Percentiles rank a stretch among this genome's conserved stretches.
Conservation (phyloP, 2,113 vertebrate genomes). For the Notiomystis cincta region DNA sequence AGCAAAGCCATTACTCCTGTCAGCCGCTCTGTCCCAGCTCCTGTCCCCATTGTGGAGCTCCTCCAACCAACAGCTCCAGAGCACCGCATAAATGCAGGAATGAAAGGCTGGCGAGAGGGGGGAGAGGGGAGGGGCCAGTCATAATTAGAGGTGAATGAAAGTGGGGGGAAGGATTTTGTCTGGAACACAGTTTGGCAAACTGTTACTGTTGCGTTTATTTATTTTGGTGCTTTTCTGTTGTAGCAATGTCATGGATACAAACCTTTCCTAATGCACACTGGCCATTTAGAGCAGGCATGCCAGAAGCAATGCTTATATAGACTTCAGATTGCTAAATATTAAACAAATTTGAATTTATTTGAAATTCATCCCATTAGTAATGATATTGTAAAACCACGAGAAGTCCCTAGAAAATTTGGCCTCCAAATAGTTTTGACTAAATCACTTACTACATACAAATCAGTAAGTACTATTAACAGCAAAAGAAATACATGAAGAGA, state of each 20-base stretch:
- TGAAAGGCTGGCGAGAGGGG: neutral
- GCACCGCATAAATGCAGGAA: neutral
- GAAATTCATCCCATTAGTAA: neutral
- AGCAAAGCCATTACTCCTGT: constrained; percentile 59
- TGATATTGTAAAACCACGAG: neutral
- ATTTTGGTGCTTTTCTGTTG: neutral
- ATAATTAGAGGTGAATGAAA: neutral
- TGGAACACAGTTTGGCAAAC: neutral
- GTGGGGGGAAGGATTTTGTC: neutral
- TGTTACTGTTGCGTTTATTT: neutral
- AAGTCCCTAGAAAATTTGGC: neutral
- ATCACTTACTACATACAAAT: constrained; percentile 13
- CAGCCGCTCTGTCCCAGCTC: constrained; percentile 22
- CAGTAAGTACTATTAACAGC: neutral
- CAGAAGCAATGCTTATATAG: neutral
- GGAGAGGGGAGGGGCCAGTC: neutral
- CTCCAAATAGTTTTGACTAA: constrained; percentile 14
- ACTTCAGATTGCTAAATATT: neutral
- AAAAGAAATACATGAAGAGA: neutral
- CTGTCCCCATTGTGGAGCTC: constrained; percentile 28
- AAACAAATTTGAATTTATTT: neutral
- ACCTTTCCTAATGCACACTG: neutral
- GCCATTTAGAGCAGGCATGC: neutral
- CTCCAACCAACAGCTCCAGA: constrained; percentile 21
- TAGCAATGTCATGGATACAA: neutral